Conservation (phyloP, 1,140 invertebrate species). For the Drosophila malerkotliana region DNA sequence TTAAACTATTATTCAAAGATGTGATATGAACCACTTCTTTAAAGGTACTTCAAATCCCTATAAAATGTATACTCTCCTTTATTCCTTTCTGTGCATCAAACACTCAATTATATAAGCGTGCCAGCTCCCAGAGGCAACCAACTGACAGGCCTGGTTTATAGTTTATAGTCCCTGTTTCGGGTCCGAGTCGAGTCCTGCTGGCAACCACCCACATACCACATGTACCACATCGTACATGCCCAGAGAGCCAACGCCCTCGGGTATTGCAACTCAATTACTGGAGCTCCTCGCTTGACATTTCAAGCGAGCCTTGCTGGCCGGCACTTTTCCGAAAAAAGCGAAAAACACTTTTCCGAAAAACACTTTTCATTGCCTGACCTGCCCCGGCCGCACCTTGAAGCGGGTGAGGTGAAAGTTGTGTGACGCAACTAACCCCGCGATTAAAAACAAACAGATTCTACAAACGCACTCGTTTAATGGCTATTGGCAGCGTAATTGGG, state of each 20-base stretch:
- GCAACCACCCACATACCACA: constrained; percentile 20
- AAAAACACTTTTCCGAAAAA: constrained; percentile 34
- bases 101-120: constrained; percentile 28
- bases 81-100: background rate
- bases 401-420: constrained; percentile 47
- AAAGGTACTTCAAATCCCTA: background rate
- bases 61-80: background rate
- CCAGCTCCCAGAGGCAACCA: constrained; percentile 29
- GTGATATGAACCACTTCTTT: too few relatives aligned
- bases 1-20: too few relatives aligned
- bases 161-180: constrained; percentile 47
- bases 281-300: constrained; percentile 39
- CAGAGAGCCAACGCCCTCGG: constrained; percentile 32
- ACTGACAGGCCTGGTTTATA: constrained; percentile 47
- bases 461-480: constrained; percentile 20
- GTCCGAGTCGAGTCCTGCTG: too few relatives aligned
- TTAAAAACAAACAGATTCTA: constrained; percentile 23
- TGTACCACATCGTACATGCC: too few relatives aligned
- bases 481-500: constrained; percentile 8
- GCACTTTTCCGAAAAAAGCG: constrained; percentile 29
- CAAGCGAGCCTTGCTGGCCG: constrained; percentile 8
- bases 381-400: constrained; percentile 31
- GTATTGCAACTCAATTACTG: constrained; percentile 44
- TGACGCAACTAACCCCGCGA: constrained; percentile 20
- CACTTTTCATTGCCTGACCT: constrained; percentile 23